phyloP scores from a whole-genome alignment of 2,797 vertebrate genomes.

The Anabacerthia variegaticeps region DNA sequence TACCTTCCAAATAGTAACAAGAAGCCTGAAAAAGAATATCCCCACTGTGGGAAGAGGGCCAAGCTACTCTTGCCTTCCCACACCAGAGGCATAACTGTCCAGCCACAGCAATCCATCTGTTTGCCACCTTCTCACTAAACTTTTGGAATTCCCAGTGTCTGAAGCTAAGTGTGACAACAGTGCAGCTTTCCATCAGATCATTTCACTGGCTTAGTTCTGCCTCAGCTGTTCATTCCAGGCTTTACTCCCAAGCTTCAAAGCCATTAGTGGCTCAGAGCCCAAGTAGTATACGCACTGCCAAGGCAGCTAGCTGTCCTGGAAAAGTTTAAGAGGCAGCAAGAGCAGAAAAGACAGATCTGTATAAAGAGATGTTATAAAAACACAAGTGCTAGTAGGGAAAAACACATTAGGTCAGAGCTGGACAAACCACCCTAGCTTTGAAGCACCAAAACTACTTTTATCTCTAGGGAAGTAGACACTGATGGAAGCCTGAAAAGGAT shows the following conservation, averaged over 20 bases:
- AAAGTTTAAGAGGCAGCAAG: neutral
- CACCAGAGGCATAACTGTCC: neutral
- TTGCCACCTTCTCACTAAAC: neutral
- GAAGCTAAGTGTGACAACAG: slow-evolving; percentile 1
- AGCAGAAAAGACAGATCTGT: neutral
- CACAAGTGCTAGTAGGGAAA: neutral
- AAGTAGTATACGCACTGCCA: slow-evolving; percentile 5
- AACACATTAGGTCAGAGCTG: neutral
- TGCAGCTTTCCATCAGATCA: slow-evolving; percentile 21
- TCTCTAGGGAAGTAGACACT: neutral
- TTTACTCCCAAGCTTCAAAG: slow-evolving; percentile 49
- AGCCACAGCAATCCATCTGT: neutral
- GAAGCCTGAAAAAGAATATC: neutral
- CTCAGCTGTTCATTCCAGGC: slow-evolving; percentile 47
- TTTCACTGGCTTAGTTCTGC: slow-evolving; percentile 36
- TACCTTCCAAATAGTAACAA: neutral
- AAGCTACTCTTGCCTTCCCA: neutral
- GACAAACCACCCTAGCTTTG: neutral
- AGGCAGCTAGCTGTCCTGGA: slow-evolving; percentile 21
- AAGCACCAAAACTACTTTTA: neutral
- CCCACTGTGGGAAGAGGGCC: neutral
- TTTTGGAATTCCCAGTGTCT: neutral
- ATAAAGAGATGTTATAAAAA: neutral
- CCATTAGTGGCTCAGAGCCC: slow-evolving; percentile 35
- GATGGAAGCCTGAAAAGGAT: neutral